Percentiles rank a stretch among this genome's conserved stretches.
These are phyloP conservation scores for Scelioninae gen. 2 DNA, from an alignment of 2,888 invertebrate species.

Conservation along the genomic window DNA sequence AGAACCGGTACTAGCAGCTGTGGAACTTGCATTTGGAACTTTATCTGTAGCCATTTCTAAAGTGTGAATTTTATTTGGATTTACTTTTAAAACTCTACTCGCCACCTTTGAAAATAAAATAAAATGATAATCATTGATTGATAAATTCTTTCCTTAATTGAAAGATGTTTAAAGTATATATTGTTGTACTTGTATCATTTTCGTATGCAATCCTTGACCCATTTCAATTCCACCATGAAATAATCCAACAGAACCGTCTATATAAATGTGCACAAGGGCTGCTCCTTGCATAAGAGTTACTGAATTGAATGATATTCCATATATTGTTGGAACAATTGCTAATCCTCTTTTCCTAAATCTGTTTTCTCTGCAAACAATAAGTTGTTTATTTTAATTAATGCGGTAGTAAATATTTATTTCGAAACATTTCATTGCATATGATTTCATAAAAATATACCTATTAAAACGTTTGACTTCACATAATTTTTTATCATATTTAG, in stretches of 20 bases:
- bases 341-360: constrained; percentile 91
- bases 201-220: constrained; percentile 96
- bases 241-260: constrained; percentile 87
- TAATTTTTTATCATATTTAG: constrained; percentile 80
- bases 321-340: constrained; percentile 86
- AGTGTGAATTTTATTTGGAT: constrained; percentile 84
- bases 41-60: constrained; percentile 90
- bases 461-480: constrained; percentile 82
- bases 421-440: no score
- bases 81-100: constrained; percentile 82
- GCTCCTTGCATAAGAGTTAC: constrained; percentile 83
- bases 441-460: no score
- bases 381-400: no score
- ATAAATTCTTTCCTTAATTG: no score
- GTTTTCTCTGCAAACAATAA: constrained; percentile 78
- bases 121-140: no score
- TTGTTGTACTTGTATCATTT: constrained; percentile 91
- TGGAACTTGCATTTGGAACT: constrained; percentile 91
- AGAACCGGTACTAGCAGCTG: constrained; percentile 90
- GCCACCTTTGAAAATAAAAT: constrained; percentile 80
- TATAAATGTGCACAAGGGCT: constrained; percentile 88
- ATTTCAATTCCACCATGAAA: constrained; percentile 74
- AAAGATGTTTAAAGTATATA: constrained; percentile 5
- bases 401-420: no score
- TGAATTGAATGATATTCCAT: constrained; percentile 74